Conservation (phyloP, 2,797 vertebrate species). For the Manis pentadactyla region DNA sequence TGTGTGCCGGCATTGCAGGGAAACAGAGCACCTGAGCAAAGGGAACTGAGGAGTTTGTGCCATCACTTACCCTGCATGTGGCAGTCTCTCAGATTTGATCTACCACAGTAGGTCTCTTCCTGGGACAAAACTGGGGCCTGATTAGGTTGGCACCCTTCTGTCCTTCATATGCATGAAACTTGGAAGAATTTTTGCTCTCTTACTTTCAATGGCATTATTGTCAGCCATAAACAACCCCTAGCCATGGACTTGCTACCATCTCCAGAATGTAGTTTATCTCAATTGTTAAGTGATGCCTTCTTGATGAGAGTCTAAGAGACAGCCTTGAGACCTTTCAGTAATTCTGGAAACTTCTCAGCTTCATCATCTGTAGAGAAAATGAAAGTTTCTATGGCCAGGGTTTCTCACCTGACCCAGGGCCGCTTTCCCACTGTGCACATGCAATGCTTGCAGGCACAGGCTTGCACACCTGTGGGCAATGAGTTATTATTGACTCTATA, state of each 20-base stretch:
- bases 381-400: too few species aligned
- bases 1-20: not conserved
- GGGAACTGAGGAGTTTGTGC: not conserved
- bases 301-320: not conserved
- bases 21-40: not conserved
- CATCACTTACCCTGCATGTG: not conserved
- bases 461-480: too few species aligned
- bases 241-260: not conserved
- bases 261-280: not conserved
- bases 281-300: not conserved
- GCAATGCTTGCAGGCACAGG: too few species aligned
- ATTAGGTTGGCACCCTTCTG: not conserved
- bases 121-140: not conserved
- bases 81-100: not conserved
- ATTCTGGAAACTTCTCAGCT: not conserved
- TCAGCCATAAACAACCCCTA: not conserved
- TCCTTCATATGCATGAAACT: not conserved
- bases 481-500: too few species aligned
- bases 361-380: not conserved
- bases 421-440: too few species aligned
- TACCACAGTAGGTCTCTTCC: not conserved
- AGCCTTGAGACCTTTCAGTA: not conserved
- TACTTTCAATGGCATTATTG: not conserved
- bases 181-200: not conserved
- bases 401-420: too few species aligned